These are phyloP conservation scores for Macrophya alboannulata DNA, from an alignment of 2,888 invertebrate genomes.

Conservation along the genomic window DNA sequence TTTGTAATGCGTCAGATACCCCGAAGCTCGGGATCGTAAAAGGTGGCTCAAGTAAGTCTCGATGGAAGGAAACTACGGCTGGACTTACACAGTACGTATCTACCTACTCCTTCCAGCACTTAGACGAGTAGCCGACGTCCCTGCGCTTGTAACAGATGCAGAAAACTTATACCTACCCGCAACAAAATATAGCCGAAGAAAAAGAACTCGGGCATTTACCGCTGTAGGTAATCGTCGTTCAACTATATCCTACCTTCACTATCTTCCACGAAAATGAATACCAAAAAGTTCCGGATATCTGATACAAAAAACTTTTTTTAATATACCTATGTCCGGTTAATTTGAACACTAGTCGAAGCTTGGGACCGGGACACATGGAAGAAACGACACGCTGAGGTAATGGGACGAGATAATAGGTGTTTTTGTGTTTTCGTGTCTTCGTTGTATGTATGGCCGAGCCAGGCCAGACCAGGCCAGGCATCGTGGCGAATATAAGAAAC, in stretches of 20 bases:
- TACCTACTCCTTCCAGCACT: background rate
- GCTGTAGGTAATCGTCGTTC: background rate
- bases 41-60: conserved; percentile 78
- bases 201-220: background rate
- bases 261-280: background rate
- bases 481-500: conserved; percentile 63
- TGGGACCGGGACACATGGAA: background rate
- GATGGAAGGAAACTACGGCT: conserved; percentile 69
- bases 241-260: background rate
- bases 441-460: background rate
- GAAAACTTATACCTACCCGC: background rate
- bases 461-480: conserved; percentile 17
- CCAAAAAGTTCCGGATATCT: background rate
- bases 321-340: background rate
- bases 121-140: conserved; percentile 9
- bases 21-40: conserved; percentile 70
- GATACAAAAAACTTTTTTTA: background rate
- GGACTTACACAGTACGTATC: background rate
- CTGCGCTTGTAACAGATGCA: background rate
- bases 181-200: conserved; percentile 15
- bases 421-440: conserved; percentile 40
- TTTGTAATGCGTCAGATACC: conserved; percentile 78
- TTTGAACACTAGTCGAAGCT: background rate
- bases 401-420: conserved; percentile 52
- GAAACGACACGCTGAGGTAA: conserved; percentile 13